Percentiles rank a stretch among this genome's conserved stretches.
These are phyloP conservation scores for Chrysolina haemoptera DNA, from an alignment of 2,888 invertebrate genomes.

Conservation along the genomic window DNA sequence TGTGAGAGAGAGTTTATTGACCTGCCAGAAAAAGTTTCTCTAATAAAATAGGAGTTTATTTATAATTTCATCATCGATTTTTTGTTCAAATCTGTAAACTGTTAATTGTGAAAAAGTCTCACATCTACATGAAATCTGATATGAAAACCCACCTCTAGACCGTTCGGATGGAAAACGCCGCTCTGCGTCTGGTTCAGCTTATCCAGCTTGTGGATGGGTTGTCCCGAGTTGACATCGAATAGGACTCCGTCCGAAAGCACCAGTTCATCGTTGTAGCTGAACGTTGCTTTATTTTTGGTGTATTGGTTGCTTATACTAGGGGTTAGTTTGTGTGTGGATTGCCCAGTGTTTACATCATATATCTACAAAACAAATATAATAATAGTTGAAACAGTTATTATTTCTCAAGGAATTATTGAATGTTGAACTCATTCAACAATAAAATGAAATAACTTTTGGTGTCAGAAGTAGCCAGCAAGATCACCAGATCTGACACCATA, in stretches of 20 bases:
- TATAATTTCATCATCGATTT: too few species aligned
- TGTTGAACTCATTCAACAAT: too few species aligned
- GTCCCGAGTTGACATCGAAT: constrained; percentile 91
- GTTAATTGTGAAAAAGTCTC: too few species aligned
- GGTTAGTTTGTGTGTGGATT: constrained; percentile 80
- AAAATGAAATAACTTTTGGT: too few species aligned
- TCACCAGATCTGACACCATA: too few species aligned
- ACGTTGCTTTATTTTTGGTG: constrained; percentile 93
- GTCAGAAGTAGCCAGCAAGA: too few species aligned
- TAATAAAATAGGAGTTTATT: too few species aligned
- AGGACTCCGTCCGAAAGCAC: constrained; percentile 96
- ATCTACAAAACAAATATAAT: constrained; percentile 70
- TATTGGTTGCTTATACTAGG: constrained; percentile 93
- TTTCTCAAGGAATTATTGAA: neutral
- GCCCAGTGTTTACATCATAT: constrained; percentile 90
- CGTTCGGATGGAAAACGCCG: constrained; percentile 97
- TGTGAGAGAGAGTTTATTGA: too few species aligned
- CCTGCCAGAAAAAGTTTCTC: too few species aligned
- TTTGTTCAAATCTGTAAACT: too few species aligned
- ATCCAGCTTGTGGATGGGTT: constrained; percentile 96
- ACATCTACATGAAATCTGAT: neutral
- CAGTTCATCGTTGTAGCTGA: constrained; percentile 93
- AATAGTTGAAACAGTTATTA: neutral
- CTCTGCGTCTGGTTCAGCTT: constrained; percentile 96
- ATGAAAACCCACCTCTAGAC: constrained; percentile 80